A percentile compares a stretch with the other conserved stretches of the same genome.
Conservation (phyloP, 2,113 vertebrate species). For the Cyprinodon variegatus region DNA sequence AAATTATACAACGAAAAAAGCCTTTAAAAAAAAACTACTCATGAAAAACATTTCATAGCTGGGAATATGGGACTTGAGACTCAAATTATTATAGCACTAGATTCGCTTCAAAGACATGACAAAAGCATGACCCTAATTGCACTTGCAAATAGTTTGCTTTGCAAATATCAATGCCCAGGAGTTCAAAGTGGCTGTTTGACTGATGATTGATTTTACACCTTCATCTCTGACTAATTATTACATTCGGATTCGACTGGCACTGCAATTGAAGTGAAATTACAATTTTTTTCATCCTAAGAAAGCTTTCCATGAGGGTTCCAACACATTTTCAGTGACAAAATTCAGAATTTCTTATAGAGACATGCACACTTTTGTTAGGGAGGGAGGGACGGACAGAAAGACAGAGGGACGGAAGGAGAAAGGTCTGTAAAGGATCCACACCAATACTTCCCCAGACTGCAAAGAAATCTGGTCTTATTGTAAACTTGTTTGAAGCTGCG, state of each 20-base stretch:
- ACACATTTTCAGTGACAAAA: background rate
- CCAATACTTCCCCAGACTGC: background rate
- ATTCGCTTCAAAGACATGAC: conserved; percentile 8
- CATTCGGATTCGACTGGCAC: background rate
- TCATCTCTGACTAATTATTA: conserved; percentile 44
- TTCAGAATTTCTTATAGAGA: background rate
- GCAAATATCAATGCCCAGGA: conserved; percentile 12
- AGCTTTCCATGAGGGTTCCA: background rate
- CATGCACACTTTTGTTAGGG: too few relatives aligned
- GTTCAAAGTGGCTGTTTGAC: conserved; percentile 23
- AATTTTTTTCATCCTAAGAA: background rate
- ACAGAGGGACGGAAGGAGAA: too few relatives aligned
- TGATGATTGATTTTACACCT: conserved; percentile 17
- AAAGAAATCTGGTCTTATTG: background rate
- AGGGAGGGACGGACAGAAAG: too few relatives aligned
- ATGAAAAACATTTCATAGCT: background rate
- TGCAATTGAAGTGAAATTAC: background rate
- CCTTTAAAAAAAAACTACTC: background rate
- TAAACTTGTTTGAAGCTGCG: background rate
- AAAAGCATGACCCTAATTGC: conserved; percentile 38
- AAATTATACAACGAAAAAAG: background rate
- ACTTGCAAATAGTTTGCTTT: conserved; percentile 29
- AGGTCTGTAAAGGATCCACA: too few relatives aligned
- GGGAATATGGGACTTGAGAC: conserved; percentile 1
- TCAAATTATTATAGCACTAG: conserved; percentile 1